Conservation (phyloP, 1,140 invertebrate species). For the Lepidostoma basale region DNA sequence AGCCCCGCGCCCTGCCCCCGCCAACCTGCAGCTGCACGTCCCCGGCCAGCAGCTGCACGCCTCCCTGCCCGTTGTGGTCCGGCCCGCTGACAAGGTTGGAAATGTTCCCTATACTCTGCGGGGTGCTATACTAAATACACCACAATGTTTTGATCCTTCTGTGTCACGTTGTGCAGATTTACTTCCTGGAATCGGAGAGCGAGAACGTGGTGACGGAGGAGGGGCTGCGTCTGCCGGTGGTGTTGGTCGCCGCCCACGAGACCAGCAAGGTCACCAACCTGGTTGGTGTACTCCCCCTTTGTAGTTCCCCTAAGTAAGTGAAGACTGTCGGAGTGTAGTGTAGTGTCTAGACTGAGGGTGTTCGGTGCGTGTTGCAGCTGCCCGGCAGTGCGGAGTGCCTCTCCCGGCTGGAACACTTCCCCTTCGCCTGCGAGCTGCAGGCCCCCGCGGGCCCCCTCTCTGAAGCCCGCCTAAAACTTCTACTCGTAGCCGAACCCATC, state of each 20-base stretch:
- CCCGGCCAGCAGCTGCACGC: constrained; percentile 12
- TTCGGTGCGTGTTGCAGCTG: constrained; percentile 24
- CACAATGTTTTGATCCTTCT: background rate
- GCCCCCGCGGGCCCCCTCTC: too few species aligned
- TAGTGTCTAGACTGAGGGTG: background rate
- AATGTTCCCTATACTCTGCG: background rate
- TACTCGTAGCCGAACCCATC: constrained; percentile 8
- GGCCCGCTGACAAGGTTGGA: constrained; percentile 28
- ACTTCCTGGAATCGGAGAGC: constrained; percentile 19
- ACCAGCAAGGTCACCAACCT: constrained; percentile 37
- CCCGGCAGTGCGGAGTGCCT: constrained; percentile 28
- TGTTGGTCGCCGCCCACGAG: constrained; percentile 36
- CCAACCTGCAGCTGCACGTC: constrained; percentile 3
- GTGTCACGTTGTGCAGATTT: constrained; percentile 33
- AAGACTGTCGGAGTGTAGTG: background rate
- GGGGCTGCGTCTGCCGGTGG: constrained; percentile 24
- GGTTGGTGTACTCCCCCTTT: constrained; percentile 20
- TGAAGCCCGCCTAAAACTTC: background rate
- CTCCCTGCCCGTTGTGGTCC: constrained; percentile 20
- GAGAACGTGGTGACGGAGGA: constrained; percentile 38
- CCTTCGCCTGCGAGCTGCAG: constrained; percentile 39
- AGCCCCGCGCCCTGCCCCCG: constrained; percentile 23
- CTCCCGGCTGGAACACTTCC: constrained; percentile 1
- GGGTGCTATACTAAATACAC: background rate
- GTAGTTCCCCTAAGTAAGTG: background rate